These are phyloP conservation scores for Chorisops tibialis DNA, from an alignment of 2,888 invertebrate genomes.

Conservation along the genomic window DNA sequence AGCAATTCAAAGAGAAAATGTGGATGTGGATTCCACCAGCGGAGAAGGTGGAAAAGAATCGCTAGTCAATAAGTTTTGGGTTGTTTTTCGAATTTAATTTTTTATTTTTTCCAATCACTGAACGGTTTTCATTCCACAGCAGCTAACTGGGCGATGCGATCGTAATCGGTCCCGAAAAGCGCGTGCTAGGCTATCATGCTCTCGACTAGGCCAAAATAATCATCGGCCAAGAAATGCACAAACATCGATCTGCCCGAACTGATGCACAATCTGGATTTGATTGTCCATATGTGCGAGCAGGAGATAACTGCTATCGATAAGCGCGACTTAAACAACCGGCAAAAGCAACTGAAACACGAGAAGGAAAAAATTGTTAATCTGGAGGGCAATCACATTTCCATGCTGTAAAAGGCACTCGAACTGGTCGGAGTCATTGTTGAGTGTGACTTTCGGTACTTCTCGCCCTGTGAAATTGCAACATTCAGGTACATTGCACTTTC, in stretches of 20 bases:
- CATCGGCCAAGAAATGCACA: constrained; percentile 59
- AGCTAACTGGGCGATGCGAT: constrained; percentile 81
- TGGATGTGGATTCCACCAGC: constrained; percentile 62
- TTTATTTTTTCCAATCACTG: background rate
- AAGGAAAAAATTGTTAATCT: constrained; percentile 64
- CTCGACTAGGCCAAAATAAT: constrained; percentile 64
- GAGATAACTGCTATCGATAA: constrained; percentile 86
- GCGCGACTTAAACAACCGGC: constrained; percentile 73
- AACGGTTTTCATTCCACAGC: constrained; percentile 40
- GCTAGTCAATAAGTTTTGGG: constrained; percentile 58
- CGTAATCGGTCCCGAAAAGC: constrained; percentile 92
- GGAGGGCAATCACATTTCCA: constrained; percentile 70
- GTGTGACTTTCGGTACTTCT: constrained; percentile 48
- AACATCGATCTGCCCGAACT: constrained; percentile 85
- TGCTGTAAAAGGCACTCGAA: constrained; percentile 65
- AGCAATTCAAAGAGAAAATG: constrained; percentile 60
- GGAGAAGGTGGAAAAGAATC: constrained; percentile 62
- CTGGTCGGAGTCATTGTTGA: constrained; percentile 60
- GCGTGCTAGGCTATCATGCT: constrained; percentile 91
- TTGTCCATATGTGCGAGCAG: constrained; percentile 92
- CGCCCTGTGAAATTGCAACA: too few species aligned
- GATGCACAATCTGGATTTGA: constrained; percentile 83
- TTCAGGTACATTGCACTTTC: too few species aligned
- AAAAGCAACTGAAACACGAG: constrained; percentile 77
- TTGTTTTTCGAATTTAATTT: background rate